phyloP scores from a whole-genome alignment of 2,113 vertebrate species.

The Puma concolor region DNA sequence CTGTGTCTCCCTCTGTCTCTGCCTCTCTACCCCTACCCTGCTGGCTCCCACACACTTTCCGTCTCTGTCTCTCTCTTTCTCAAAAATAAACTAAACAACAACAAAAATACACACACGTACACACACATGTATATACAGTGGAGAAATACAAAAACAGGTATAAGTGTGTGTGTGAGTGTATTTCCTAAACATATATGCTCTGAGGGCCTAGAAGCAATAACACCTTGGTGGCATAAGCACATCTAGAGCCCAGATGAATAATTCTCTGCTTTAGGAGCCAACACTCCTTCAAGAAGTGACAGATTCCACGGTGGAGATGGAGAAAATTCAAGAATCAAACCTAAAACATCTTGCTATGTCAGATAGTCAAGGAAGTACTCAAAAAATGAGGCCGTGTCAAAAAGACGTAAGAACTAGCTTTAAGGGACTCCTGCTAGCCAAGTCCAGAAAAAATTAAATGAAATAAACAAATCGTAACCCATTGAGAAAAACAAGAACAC shows the following conservation, averaged over 20 bases:
- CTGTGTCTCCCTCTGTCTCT: too few relatives aligned
- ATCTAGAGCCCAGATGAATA: not conserved
- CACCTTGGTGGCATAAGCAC: not conserved
- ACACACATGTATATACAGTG: not conserved
- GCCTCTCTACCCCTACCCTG: too few relatives aligned
- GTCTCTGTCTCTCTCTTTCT: too few relatives aligned
- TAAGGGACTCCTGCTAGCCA: not conserved
- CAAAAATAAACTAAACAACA: too few relatives aligned
- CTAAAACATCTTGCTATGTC: not conserved
- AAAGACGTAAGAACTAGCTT: not conserved
- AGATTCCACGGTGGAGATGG: not conserved
- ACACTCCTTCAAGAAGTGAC: not conserved
- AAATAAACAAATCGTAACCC: conserved; percentile 26
- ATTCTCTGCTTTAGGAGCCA: not conserved
- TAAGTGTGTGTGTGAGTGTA: not conserved
- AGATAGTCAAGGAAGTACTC: not conserved
- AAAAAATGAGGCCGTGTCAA: not conserved
- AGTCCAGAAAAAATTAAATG: not conserved
- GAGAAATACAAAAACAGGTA: not conserved
- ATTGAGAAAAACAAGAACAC: conserved; percentile 26
- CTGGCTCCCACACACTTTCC: too few relatives aligned
- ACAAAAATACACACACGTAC: too few relatives aligned
- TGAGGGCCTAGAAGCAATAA: not conserved
- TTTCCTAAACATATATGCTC: not conserved
- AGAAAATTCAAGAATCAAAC: conserved; percentile 33